Evolutionary conservation across 2,113 vertebrate species (phyloP), one percentile per base, ranked within the genome.

Genomic region (Siniperca chuatsi): DNA sequence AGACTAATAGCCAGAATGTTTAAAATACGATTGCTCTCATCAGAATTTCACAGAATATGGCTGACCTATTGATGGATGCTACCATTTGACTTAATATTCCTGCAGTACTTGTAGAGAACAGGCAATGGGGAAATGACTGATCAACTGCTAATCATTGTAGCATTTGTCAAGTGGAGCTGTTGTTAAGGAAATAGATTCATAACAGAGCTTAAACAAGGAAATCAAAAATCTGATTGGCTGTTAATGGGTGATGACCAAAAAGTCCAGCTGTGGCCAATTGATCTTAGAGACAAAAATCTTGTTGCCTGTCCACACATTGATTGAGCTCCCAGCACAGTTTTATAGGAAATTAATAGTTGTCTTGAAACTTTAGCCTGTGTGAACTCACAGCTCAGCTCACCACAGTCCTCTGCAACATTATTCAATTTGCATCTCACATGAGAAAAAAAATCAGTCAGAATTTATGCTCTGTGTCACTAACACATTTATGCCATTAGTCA

Each of bases 361-460:
- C 60, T 70, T 35, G 5, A 18, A 55, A 15, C 12, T 72, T 54
- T 0, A 54, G 8, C 9, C 21, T 9, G 62, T 55, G 66, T 52
- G 64, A 84, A 42, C 60, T 76, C 18, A 21, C 57, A 37, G 61
- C 54, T 48, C 23, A 33, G 67, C 21, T 84, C 69, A 37, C 16
- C 68, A 78, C 18, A 55, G 57, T 40, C 42, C 15, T 60, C n/a
- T 40, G 8, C 33, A 60, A 67, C 20, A 23, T 48, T 82, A 55
- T 37, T 55, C 42, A 73, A 40, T 81, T 71, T 80, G 54, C 48
- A 44, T 55, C 20, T 67, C 37, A n/a, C n/a, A 40, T 23, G 65
- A 73, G 48, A n/a, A 67, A 40, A 57, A 65, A 37, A 12, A 13
- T 72, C 15, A 13, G 25, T 75, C 52, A 61, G 13, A 75, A 42